phyloP scores from a whole-genome alignment of 2,888 invertebrate genomes.

The Antheraea yamamai region DNA sequence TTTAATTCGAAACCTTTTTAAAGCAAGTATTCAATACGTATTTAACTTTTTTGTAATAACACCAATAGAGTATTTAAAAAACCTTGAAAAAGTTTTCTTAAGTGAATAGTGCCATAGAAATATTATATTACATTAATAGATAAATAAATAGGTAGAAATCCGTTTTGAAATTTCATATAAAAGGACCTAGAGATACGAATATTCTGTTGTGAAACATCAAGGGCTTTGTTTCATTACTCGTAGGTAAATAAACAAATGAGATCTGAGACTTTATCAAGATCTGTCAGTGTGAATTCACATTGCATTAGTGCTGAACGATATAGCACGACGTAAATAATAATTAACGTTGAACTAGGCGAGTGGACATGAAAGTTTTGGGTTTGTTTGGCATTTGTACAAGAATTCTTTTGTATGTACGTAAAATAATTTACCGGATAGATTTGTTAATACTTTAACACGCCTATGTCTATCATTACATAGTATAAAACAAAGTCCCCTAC shows the following conservation, averaged over 20 bases:
- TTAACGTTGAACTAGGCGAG: neutral
- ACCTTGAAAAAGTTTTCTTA: neutral
- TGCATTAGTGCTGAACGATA: neutral
- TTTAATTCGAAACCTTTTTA: too few relatives aligned
- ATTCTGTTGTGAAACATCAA: conserved; percentile 6
- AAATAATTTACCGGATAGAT: neutral
- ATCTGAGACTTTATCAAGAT: neutral
- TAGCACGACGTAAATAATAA: neutral
- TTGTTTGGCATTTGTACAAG: conserved; percentile 4
- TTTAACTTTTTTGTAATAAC: too few relatives aligned
- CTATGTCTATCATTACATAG: neutral
- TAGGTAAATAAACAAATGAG: neutral
- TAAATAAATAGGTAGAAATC: neutral
- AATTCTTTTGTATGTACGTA: neutral
- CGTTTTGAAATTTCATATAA: neutral
- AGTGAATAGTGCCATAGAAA: neutral
- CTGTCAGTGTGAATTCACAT: conserved; percentile 3
- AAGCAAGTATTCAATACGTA: too few relatives aligned
- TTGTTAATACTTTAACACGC: neutral
- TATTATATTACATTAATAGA: too few relatives aligned
- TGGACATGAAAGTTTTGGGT: neutral
- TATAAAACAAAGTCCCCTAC: too few relatives aligned
- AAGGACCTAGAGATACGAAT: neutral
- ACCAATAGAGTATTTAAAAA: too few relatives aligned
- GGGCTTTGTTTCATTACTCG: neutral